phyloP scores from a whole-genome alignment of 2,113 vertebrate genomes.

The Rhea pennata region DNA sequence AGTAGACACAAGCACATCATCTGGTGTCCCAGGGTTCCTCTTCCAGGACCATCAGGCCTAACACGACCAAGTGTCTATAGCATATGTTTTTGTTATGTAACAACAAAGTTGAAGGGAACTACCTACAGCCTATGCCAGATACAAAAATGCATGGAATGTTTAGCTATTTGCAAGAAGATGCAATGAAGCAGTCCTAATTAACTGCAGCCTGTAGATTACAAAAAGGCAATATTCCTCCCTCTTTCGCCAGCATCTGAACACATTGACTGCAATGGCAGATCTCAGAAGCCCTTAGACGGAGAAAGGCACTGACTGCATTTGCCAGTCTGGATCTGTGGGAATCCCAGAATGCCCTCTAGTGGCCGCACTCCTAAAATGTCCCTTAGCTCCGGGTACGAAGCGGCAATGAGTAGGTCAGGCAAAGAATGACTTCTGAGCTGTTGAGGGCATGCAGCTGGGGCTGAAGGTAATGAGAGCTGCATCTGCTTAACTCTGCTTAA shows the following conservation, averaged over 20 bases:
- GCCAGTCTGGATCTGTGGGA: background rate
- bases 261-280: fast-evolving
- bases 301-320: fast-evolving
- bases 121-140: fast-evolving
- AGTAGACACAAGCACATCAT: fast-evolving
- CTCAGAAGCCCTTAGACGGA: background rate
- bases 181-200: background rate
- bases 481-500: background rate
- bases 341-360: constrained; percentile 48
- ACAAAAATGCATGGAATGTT: fast-evolving
- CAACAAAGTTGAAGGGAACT: fast-evolving
- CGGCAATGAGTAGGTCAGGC: fast-evolving
- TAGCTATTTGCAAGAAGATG: fast-evolving
- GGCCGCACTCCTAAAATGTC: background rate
- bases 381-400: background rate
- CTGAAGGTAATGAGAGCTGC: background rate
- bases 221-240: fast-evolving
- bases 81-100: fast-evolving
- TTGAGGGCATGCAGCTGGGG: background rate
- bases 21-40: background rate
- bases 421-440: fast-evolving
- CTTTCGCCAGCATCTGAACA: fast-evolving
- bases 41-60: background rate
- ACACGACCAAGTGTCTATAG: fast-evolving
- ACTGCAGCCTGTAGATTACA: background rate